Evolutionary conservation across 2,797 vertebrate genomes (phyloP), one percentile per base, ranked within the genome.

Genomic region (Clarias platycephalus): DNA sequence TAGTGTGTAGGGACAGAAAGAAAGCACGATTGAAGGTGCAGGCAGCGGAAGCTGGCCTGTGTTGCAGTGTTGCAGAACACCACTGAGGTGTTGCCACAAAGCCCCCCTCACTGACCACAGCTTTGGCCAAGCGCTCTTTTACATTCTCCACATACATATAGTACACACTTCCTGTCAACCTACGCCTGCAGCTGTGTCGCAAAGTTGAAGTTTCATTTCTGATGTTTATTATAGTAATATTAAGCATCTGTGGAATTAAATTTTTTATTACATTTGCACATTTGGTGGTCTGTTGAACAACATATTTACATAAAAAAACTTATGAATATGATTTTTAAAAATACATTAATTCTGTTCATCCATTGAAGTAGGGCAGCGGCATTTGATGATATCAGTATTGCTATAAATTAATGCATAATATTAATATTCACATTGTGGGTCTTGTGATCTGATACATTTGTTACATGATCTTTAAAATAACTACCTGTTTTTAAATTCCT

Each of bases 101-200:
- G 37, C 83, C 83, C 77, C 80, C 71, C 81, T 70, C 86, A 81
- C 77, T 84, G 86, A 88, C 86, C 88, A 89, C 89, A 85, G 81
- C 88, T 80, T 57, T 79, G 74, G 83, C 82, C 84, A 88, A 82
- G 58, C 49, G n/a, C 79, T 87, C 22, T n/a, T 37, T 5, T 40
- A 49, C 68, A 70, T 53, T 55, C 60, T 82, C 75, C 84, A 53
- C 78, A 86, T 80, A 40, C 66, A 66, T 53, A 80, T 84, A 40
- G 67, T 34, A 86, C 67, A 74, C 28, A 53, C 68, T 88, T 84
- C 86, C 72, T 89, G 85, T 80, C 67, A 82, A 34, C 80, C 74
- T 49, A 83, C 63, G 53, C 37, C 57, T 84, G 78, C 64, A 40
- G 57, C 58, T 63, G 6, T 55, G 49, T 44, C 55, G 22, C 55